These are phyloP conservation scores for Phalera bucephala DNA, from an alignment of 2,888 invertebrate species.

Conservation along the genomic window DNA sequence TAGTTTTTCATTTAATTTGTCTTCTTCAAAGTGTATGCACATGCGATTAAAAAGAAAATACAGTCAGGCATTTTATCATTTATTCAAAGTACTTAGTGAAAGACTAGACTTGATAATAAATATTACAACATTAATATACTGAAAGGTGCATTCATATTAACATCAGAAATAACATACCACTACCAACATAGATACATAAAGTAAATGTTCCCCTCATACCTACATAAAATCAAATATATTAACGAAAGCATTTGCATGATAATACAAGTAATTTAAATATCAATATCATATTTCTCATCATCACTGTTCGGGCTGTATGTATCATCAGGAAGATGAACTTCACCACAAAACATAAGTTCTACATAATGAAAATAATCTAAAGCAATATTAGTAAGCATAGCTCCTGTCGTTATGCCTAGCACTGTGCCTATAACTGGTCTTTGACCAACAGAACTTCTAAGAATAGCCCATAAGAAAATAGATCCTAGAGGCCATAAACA, in stretches of 20 bases:
- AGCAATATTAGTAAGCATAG: constrained; percentile 85
- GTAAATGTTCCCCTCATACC: background rate
- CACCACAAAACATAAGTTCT: constrained; percentile 82
- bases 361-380: constrained; percentile 85
- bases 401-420: constrained; percentile 87
- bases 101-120: constrained; percentile 34
- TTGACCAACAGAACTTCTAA: constrained; percentile 90
- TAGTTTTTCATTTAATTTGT: too few species aligned
- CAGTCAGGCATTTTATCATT: constrained; percentile 22
- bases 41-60: constrained; percentile 8
- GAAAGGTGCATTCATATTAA: constrained; percentile 23
- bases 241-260: constrained; percentile 10
- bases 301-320: constrained; percentile 75
- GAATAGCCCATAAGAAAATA: constrained; percentile 93
- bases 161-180: background rate
- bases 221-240: constrained; percentile 7
- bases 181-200: background rate
- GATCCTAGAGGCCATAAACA: constrained; percentile 95
- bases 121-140: constrained; percentile 28
- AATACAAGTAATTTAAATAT: constrained; percentile 47
- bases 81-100: constrained; percentile 40
- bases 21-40: too few species aligned
- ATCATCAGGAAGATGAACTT: constrained; percentile 74
- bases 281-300: constrained; percentile 81
- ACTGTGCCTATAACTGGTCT: constrained; percentile 86